Evolutionary conservation across 2,113 vertebrate genomes (phyloP).

Genomic region (Origma solitaria): DNA sequence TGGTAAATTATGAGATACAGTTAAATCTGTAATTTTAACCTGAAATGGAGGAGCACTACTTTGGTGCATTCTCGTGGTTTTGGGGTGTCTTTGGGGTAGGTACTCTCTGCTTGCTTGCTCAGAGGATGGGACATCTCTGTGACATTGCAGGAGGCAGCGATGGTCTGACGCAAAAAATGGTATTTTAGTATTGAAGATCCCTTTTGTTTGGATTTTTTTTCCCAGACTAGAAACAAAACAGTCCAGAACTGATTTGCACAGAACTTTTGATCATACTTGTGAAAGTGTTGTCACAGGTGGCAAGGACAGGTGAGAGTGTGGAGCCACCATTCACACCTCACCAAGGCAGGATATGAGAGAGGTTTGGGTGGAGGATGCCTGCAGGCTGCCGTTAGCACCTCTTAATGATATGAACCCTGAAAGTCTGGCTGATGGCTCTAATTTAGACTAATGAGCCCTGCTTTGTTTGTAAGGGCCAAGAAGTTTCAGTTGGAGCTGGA

Average conservation of each 20-base stretch:
- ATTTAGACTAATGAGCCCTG: not conserved
- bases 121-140: not conserved
- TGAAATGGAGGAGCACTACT: not conserved
- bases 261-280: constrained; percentile 61
- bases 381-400: not conserved
- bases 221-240: constrained; percentile 69
- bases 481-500: constrained; percentile 64
- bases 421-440: not conserved
- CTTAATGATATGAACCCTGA: not conserved
- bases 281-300: constrained; percentile 68
- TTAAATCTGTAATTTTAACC: not conserved
- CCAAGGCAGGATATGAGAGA: constrained; percentile 57
- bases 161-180: not conserved
- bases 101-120: not conserved
- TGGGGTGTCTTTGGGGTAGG: not conserved
- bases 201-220: not conserved
- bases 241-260: constrained; percentile 67
- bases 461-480: constrained; percentile 62
- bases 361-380: not conserved
- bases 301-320: constrained; percentile 58
- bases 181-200: not conserved
- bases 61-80: not conserved
- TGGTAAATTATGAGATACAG: not conserved
- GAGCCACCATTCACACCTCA: constrained; percentile 71
- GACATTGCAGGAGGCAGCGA: accelerated